Percentiles rank a stretch among this genome's conserved stretches.
These are phyloP conservation scores for Chionoecetes opilio DNA, from an alignment of 1,140 invertebrate species.

Conservation along the genomic window DNA sequence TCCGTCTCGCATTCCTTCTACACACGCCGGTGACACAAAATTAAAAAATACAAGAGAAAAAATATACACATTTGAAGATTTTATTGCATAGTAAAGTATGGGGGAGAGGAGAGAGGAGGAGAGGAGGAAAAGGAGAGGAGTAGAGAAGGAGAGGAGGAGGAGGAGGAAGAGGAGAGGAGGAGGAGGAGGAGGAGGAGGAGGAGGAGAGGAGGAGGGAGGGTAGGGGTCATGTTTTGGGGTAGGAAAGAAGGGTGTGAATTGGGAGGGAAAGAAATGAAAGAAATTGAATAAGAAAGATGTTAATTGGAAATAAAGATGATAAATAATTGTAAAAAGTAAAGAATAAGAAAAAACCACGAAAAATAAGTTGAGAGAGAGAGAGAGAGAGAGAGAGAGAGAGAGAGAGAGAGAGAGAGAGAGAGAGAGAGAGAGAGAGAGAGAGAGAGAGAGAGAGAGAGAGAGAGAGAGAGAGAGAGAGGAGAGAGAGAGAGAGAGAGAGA, in stretches of 20 bases:
- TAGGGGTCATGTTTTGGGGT: neutral
- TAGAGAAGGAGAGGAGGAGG: neutral
- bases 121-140: slow-evolving; percentile 10
- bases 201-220: neutral
- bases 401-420: no score
- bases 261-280: slow-evolving; percentile 3
- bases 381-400: neutral
- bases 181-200: slow-evolving; percentile 10
- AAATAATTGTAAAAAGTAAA: neutral
- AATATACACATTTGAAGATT: slow-evolving; percentile 76
- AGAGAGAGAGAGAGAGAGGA: neutral
- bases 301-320: no score
- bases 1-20: slow-evolving; percentile 66
- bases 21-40: slow-evolving; percentile 65
- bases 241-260: neutral
- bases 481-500: neutral
- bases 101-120: slow-evolving; percentile 6
- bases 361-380: no score
- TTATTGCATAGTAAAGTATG: slow-evolving; percentile 77
- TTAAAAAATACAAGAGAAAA: slow-evolving; percentile 74
- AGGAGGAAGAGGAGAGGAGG: slow-evolving; percentile 16
- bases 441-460: no score
- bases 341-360: no score
- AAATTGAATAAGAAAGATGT: neutral
- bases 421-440: no score